Base-by-base conservation (phyloP, 1,140 invertebrate genomes). In the Drosophila athabasca region DNA sequence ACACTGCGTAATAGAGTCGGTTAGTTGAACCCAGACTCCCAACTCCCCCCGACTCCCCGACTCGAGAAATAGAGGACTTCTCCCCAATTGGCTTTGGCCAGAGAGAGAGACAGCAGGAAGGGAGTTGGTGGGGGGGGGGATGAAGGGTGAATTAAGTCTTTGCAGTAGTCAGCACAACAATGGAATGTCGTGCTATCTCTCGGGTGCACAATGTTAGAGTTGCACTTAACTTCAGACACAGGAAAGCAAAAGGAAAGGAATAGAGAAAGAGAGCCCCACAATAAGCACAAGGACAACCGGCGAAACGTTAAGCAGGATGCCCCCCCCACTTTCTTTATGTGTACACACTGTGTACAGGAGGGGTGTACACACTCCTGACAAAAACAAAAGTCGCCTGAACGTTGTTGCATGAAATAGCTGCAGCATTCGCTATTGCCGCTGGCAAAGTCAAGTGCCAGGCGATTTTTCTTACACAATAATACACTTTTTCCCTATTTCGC, bases 181-280 rank as follows among this genome's bases (percentile, higher is more conserved):
- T 89, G 83, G 68, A 88, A 88, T 83, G 79, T 70, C 62, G 44
- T 79, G 83, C 71, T 79, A 88, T 83, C 70, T 82, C 62, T 66
- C 46, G 54, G 79, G 49, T 83, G 79, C 79, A 76, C 83, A 83
- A 88, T 84, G 83, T 88, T 88, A 79, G 84, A 88, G 83, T 88
- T 89, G 82, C 82, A 88, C 83, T 88, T 88, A 88, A 88, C 84
- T 88, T 88, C 79, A 88, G 83, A 83, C 79, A 83, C 83, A 87
- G 82, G 74, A 78, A 88, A 75, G 65, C 74, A 59, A 71, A 31
- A 35, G 59, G 45, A 29, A 22, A 17, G 54, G 39, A 48, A 39
- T 31, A 49, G 26, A 49, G 26, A 9, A 48, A 50, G 64, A 61
- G 53, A 61, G 53, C 69, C 70, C 46, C 79, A 81, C 79, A 81